Evolutionary conservation across 1,140 invertebrate species (phyloP).

Genomic region (Tetramorium simillimum): DNA sequence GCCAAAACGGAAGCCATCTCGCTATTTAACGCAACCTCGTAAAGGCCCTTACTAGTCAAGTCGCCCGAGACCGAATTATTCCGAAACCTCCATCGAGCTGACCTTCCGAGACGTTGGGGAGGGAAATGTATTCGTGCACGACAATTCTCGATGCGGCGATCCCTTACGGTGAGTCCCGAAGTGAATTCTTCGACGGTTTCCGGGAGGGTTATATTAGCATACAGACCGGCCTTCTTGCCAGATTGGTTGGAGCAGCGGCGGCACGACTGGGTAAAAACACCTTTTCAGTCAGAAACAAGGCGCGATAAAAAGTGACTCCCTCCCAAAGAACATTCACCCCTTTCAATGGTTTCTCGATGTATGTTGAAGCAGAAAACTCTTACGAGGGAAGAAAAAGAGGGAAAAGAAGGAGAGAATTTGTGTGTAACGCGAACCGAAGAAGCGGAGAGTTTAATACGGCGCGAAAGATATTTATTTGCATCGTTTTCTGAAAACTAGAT

Average conservation of each 20-base stretch:
- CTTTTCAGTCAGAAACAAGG: conserved; percentile 27
- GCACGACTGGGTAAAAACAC: conserved; percentile 21
- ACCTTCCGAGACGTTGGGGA: not conserved
- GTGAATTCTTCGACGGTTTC: conserved; percentile 33
- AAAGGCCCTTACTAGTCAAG: not conserved
- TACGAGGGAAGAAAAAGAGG: not conserved
- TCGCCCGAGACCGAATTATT: conserved; percentile 2
- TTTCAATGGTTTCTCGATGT: conserved; percentile 7
- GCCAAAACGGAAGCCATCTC: not conserved
- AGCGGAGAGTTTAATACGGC: not conserved
- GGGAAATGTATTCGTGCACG: conserved; percentile 18
- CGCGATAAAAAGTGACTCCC: not conserved
- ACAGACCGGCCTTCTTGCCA: not conserved
- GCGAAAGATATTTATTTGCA: conserved; percentile 20
- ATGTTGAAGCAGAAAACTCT: not conserved
- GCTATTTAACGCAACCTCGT: not conserved
- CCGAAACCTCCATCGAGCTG: not conserved
- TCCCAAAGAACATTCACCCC: not conserved
- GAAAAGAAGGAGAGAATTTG: not conserved
- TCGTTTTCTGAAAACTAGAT: not conserved
- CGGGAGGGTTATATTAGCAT: conserved; percentile 49
- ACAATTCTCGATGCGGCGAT: conserved; percentile 18
- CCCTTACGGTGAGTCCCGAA: conserved; percentile 10
- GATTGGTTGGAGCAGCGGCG: conserved; percentile 34
- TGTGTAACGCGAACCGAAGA: not conserved